Evolutionary conservation across 2,113 vertebrate genomes (phyloP), one percentile per base, ranked within the genome.

Genomic region (Sarotherodon lohbergeri): DNA sequence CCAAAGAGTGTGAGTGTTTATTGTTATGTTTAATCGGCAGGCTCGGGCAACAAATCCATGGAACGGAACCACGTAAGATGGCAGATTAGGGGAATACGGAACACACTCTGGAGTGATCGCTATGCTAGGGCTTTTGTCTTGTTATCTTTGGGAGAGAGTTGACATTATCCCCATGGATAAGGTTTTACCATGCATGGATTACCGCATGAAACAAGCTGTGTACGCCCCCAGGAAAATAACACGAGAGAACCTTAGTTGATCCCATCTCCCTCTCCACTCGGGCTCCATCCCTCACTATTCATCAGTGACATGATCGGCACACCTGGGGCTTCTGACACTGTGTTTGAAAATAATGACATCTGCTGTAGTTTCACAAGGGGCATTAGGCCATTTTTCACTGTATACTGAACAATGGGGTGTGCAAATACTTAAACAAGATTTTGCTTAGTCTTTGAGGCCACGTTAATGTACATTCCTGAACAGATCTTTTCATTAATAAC

Each of bases 151-250:
- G 61, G 83, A 93, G 91, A 80, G 91, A 94, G 87, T 95, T 95
- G 93, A 93, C 95, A 96, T 95, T 95, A 96, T 95, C 94, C 92
- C 85, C 85, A 39, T 88, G 92, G 93, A 95, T 94, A 93, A 94
- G 91, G 91, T 94, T 95, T 96, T 94, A 91, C 95, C 88, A 92
- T 93, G 91, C 91, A 93, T 90, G 93, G 94, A 96, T 95, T 96
- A 95, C 92, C 19, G 11, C 87, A 88, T 86, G 90, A 95, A 89
- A 92, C 89, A 89, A 88, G 90, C 91, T 73, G 91, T 80, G 88
- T 48, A 57, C 52, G 19, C 89, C 94, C 90, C 56, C 81, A 48
- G 86, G 88, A 90, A 94, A 91, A 91, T 84, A 94, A 91, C 89
- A 92, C n/a, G 63, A 91, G 81, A 87, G 84, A 91, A 86, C 92